Evolutionary conservation across 2,113 vertebrate species (phyloP).

Genomic region (Barbus barbus): DNA sequence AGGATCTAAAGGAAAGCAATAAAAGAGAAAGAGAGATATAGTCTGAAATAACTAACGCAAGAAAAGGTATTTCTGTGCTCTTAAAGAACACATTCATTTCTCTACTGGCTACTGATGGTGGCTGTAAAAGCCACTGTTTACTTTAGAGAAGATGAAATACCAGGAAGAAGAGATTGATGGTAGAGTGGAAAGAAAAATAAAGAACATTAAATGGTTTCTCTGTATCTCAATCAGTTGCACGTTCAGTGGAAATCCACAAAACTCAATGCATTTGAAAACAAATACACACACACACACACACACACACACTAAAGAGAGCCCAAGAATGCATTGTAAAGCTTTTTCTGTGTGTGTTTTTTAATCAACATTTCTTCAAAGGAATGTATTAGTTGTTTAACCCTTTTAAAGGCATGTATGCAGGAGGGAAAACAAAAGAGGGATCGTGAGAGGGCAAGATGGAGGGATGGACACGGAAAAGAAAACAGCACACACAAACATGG

Average conservation of each 20-base stretch:
- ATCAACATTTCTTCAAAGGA: slow-evolving; percentile 81
- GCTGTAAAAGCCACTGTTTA: not conserved
- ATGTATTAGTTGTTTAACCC: slow-evolving; percentile 78
- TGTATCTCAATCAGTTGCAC: slow-evolving; percentile 15
- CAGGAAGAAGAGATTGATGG: not conserved
- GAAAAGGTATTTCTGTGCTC: not conserved
- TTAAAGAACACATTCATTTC: not conserved
- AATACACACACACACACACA: slow-evolving; percentile 37
- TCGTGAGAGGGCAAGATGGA: slow-evolving; percentile 54
- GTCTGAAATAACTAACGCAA: slow-evolving; percentile 37
- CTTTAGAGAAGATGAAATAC: slow-evolving; percentile 11
- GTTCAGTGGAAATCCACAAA: slow-evolving; percentile 44
- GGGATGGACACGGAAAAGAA: slow-evolving; percentile 66
- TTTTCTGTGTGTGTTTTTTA: slow-evolving; percentile 77
- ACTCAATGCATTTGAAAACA: slow-evolving; percentile 41
- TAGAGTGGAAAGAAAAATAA: slow-evolving; percentile 9
- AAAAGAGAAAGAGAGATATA: slow-evolving; percentile 34
- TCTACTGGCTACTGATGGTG: not conserved
- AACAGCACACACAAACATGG: slow-evolving; percentile 62
- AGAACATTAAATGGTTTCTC: not conserved
- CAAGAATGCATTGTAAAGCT: slow-evolving; percentile 74
- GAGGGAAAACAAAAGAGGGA: slow-evolving; percentile 21
- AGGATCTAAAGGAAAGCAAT: slow-evolving; percentile 12
- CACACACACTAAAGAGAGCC: slow-evolving; percentile 44
- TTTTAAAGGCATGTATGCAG: slow-evolving; percentile 70